Evolutionary conservation across 2,113 vertebrate genomes (phyloP).

Genomic region (Jacana jacana): DNA sequence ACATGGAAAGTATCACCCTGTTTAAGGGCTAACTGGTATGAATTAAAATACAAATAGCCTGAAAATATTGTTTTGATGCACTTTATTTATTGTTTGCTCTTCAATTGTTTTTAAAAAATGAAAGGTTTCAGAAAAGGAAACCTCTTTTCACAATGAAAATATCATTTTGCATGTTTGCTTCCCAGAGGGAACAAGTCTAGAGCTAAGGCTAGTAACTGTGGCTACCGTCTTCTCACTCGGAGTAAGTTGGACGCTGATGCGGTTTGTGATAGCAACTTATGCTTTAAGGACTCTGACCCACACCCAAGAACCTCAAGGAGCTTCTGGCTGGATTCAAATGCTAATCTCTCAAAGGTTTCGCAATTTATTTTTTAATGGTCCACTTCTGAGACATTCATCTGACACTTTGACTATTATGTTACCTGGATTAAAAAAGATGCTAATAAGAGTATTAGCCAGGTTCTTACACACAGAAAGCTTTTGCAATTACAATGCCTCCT

Average conservation of each 20-base stretch:
- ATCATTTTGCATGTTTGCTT: background rate
- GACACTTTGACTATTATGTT: slow-evolving; percentile 65
- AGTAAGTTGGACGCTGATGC: slow-evolving; percentile 32
- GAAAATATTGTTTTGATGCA: background rate
- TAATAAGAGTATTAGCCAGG: slow-evolving; percentile 69
- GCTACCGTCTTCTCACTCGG: slow-evolving; percentile 23
- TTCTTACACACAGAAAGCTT: slow-evolving; percentile 67
- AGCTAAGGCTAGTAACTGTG: background rate
- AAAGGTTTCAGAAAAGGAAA: slow-evolving; percentile 20
- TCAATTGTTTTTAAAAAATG: background rate
- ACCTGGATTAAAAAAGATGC: slow-evolving; percentile 72
- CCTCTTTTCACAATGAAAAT: background rate
- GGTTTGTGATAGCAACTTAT: background rate
- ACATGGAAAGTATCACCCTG: background rate
- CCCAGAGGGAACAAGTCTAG: background rate
- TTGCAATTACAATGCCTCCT: slow-evolving; percentile 61
- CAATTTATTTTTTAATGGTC: slow-evolving; percentile 78
- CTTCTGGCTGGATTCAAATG: slow-evolving; percentile 67
- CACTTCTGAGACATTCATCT: slow-evolving; percentile 75
- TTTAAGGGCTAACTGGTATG: background rate
- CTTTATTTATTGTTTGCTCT: background rate
- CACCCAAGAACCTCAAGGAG: slow-evolving; percentile 60
- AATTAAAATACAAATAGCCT: background rate
- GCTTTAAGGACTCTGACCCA: slow-evolving; percentile 30
- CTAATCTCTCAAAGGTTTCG: slow-evolving; percentile 66